These are phyloP conservation scores for Archocentrus centrarchus DNA, from an alignment of 2,113 vertebrate genomes.

Conservation along the genomic window DNA sequence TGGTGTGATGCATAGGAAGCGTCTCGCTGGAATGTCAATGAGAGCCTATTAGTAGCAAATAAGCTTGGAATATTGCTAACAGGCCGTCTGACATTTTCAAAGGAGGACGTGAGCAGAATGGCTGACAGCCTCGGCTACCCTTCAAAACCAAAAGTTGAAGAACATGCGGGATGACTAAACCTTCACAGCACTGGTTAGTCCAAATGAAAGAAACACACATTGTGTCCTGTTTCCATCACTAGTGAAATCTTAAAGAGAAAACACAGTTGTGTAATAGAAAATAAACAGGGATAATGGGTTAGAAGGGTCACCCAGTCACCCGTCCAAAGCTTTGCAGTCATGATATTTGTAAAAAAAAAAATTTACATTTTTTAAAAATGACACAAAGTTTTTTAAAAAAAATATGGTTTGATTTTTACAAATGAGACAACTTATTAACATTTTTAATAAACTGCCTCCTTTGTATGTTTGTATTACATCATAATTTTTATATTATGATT, in stretches of 20 bases:
- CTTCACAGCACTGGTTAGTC: neutral
- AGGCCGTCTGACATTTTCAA: conserved; percentile 78
- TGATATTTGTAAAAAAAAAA: too few species aligned
- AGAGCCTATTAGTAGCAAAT: conserved; percentile 73
- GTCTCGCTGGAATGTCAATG: conserved; percentile 75
- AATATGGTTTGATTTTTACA: too few species aligned
- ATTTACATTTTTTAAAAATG: neutral
- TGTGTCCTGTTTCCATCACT: conserved; percentile 5
- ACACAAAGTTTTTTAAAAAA: neutral
- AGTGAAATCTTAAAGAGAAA: neutral
- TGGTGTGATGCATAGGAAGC: conserved; percentile 66
- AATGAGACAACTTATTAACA: too few species aligned
- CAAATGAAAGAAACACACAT: conserved; percentile 11
- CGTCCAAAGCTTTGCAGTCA: neutral
- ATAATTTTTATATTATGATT: too few species aligned
- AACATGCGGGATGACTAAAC: conserved; percentile 22
- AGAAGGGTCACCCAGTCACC: too few species aligned
- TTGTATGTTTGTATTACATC: too few species aligned
- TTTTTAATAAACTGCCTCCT: too few species aligned
- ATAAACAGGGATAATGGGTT: too few species aligned
- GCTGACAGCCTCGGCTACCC: conserved; percentile 42
- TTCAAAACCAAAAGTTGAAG: conserved; percentile 60
- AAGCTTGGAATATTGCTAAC: conserved; percentile 70
- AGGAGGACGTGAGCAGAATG: conserved; percentile 70
- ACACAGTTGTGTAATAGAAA: too few species aligned